Base-by-base conservation (phyloP, 2,113 vertebrate genomes). In the Nothocercus nigrocapillus region DNA sequence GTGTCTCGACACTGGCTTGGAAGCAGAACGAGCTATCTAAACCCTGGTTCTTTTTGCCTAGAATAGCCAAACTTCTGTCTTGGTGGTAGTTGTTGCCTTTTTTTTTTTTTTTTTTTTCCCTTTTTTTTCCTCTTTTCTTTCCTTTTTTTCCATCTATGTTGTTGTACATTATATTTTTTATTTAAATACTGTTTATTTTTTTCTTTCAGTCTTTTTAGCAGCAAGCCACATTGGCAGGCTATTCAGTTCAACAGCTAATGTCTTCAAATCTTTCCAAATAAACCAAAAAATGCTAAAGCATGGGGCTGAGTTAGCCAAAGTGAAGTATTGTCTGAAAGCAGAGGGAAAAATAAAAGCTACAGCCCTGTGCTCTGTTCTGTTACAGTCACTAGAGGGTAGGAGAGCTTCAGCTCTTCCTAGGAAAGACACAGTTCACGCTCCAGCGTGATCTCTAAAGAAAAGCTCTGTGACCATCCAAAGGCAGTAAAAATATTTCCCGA, bases 321-420 rank as follows among this genome's bases (percentile, higher is more conserved):
- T n/a, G 10, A 44, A 80, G 10, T 56, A 62, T 56, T 94, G 47
- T 86, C 75, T 30, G 17, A 77, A 92, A 94, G 47, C 21, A 27
- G 36, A 16, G 27, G 24, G 7, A 38, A n/a, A 17, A 40, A 67
- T 27, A 13, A 38, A 28, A 64, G 16, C 75, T 70, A 64, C 56
- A 94, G 54, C 75, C 61, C 62, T 96, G 82, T 98, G 98, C 89
- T 95, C 96, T 97, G 45, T 97, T 96, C 95, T 92, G 17, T 94
- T 96, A 44, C 77, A 88, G 97, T 98, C 98, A 98, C 98, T 97
- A 98, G 98, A 97, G 98, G 98, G 98, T 97, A 98, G 98, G 94
- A 98, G 97, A 98, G 88, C 93, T 90, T 96, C 97, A 96, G 85
- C 84, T 96, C 96, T 97, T 68, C 56, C 61, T 11, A 9, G 32